Percentiles rank a stretch among this genome's conserved stretches.
phyloP scores from a whole-genome alignment of 2,797 vertebrate genomes.

The Morus bassanus region DNA sequence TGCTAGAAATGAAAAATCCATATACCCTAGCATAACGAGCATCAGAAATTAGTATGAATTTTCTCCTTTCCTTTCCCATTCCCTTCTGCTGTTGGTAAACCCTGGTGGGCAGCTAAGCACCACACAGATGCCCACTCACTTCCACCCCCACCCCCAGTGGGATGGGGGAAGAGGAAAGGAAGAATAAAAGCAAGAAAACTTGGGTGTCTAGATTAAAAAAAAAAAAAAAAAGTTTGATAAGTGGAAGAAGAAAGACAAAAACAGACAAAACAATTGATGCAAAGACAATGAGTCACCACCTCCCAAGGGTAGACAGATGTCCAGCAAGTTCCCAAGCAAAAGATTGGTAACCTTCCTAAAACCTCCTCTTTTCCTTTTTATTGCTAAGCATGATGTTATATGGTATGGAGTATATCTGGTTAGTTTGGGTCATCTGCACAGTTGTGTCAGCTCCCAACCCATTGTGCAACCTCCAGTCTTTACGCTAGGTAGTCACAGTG shows the following conservation, averaged over 20 bases:
- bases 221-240: neutral
- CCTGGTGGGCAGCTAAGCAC: neutral
- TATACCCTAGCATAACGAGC: neutral
- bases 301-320: neutral
- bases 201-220: neutral
- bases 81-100: neutral
- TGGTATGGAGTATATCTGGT: neutral
- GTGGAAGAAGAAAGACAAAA: neutral
- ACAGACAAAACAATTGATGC: neutral
- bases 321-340: neutral
- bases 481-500: neutral
- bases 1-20: neutral
- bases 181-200: neutral
- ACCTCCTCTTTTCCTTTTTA: neutral
- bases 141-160: neutral
- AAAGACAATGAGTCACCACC: neutral
- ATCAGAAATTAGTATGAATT: neutral
- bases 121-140: neutral
- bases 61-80: neutral
- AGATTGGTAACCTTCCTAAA: neutral
- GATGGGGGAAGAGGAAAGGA: neutral
- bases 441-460: neutral
- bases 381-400: neutral
- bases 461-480: neutral
- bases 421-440: neutral